Conservation (phyloP, 2,888 invertebrate genomes). For the Xiphydria camelus region DNA sequence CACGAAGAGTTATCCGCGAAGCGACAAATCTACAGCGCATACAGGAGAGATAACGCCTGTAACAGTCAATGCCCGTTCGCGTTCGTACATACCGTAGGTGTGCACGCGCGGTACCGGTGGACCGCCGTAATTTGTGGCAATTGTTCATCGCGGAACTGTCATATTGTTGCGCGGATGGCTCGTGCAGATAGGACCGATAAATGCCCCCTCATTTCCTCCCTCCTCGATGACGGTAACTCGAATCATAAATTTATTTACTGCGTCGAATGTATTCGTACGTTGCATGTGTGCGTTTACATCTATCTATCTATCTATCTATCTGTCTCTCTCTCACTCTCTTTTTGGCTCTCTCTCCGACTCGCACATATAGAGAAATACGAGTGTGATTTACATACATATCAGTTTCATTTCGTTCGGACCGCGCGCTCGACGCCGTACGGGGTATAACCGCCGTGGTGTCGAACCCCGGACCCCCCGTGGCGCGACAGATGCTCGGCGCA, state of each 20-base stretch:
- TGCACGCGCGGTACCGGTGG: slow-evolving; percentile 21
- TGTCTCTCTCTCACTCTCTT: no score
- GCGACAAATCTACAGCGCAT: slow-evolving; percentile 22
- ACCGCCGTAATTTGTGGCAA: slow-evolving; percentile 34
- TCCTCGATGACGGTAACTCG: slow-evolving; percentile 2
- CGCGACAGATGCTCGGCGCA: slow-evolving; percentile 33
- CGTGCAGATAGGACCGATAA: background rate
- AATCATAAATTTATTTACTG: slow-evolving; percentile 10
- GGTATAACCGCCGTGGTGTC: background rate
- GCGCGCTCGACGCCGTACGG: slow-evolving; percentile 12
- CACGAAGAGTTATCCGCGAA: slow-evolving; percentile 18
- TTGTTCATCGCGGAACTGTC: slow-evolving; percentile 31
- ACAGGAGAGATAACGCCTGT: background rate
- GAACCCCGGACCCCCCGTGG: slow-evolving; percentile 6
- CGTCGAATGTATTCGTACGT: background rate
- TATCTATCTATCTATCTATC: no score
- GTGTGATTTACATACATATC: slow-evolving; percentile 44
- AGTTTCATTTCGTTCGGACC: slow-evolving; percentile 36
- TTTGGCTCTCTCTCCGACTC: no score
- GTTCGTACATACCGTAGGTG: no score
- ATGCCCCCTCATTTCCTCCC: slow-evolving; percentile 2
- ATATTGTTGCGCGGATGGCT: background rate
- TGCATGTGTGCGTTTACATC: background rate
- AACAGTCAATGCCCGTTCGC: background rate
- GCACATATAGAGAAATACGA: slow-evolving; percentile 39